Base-by-base conservation (phyloP, 1,140 invertebrate species). In the Leptopilina boulardi region DNA sequence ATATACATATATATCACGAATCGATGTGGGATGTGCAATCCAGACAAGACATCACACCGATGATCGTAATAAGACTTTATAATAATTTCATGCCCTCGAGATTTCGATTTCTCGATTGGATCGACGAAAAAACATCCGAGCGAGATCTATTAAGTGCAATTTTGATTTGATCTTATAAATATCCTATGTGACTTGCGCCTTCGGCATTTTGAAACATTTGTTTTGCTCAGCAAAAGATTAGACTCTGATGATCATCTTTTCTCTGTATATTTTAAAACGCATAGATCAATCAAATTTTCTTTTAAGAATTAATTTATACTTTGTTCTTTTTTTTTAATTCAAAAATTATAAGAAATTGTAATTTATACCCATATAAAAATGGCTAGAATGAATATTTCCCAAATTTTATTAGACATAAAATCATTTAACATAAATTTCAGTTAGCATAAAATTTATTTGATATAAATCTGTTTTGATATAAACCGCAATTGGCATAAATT, bases 161-260 rank as follows among this genome's bases (percentile, higher is more conserved):
- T 66, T 66, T 66, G 59, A 66, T 66, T 66, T 11, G 59, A 66
- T 66, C 59, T 66, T 66, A n/a, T n/a, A 66, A 66, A 66, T 66
- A 66, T 66, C 59, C 23, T n/a, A 13, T 34, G 34, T 38, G 26
- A 30, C 59, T 66, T 66, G 21, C 21, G 26, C 59, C 59, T 30
- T 6, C 23, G 13, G 59, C 23, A 0, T 66, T 66, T 30, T 34
- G 5, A n/a, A 5, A 66, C 23, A n/a, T 66, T 66, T 66, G 3
- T 66, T 66, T 66, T 66, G 26, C 26, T 66, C 23, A n/a, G n/a
- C n/a, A 4, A 2, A 30, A 26, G 23, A 66, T 26, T 34, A 66
- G 59, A 13, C 10, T 6, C 3, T 15, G 59, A 54, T 15, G 59
- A 54, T 11, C 18, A 30, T n/a, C 59, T 30, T 23, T 66, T 23